Conservation (phyloP, 92 coral and sea anemone genomes). For the Palythoa grandiflora region DNA sequence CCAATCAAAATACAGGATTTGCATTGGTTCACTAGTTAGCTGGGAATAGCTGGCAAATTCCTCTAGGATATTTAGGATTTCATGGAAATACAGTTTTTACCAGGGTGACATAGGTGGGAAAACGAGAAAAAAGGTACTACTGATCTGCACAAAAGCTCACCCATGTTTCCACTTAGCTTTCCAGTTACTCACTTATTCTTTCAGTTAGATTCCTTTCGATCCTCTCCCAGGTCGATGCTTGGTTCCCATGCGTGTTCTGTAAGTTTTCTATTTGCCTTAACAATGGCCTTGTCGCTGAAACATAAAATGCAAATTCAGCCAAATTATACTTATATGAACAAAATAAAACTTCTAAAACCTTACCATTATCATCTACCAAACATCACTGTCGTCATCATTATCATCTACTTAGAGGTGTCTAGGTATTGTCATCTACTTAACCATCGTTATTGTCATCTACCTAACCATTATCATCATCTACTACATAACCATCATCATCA, state of each 20-base stretch:
- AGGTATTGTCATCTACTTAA: too few species aligned
- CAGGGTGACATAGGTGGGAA: too few species aligned
- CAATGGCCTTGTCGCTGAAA: conserved; percentile 95
- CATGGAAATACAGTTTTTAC: too few species aligned
- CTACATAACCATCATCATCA: too few species aligned
- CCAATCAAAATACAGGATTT: too few species aligned
- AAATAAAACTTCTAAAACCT: too few species aligned
- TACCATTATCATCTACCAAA: neutral
- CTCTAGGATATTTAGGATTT: too few species aligned
- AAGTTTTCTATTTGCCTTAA: conserved; percentile 96
- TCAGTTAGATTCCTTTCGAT: conserved; percentile 94
- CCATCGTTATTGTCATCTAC: too few species aligned
- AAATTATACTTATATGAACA: neutral
- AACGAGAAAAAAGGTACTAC: too few species aligned
- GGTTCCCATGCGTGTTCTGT: conserved; percentile 93
- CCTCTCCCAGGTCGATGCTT: conserved; percentile 90
- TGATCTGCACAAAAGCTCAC: neutral
- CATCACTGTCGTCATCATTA: neutral
- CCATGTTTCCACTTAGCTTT: neutral
- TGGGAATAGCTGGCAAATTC: too few species aligned
- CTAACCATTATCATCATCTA: too few species aligned
- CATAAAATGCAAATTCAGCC: neutral
- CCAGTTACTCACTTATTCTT: conserved; percentile 79
- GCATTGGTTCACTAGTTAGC: too few species aligned
- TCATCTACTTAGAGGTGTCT: neutral